Conservation (phyloP, 1,140 invertebrate species). For the Tetramorium simillimum region DNA sequence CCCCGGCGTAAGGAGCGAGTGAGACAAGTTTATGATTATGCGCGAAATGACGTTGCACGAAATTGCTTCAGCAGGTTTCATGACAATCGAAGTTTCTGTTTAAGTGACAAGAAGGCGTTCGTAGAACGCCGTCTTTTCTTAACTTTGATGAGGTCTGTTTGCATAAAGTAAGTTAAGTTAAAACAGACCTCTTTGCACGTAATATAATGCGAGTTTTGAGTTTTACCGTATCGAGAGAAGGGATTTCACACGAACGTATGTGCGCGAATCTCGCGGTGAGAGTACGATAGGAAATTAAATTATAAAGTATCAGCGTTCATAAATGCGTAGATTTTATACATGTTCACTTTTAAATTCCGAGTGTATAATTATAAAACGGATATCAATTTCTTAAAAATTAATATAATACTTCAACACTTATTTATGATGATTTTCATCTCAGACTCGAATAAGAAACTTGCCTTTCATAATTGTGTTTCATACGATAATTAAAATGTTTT, state of each 20-base stretch:
- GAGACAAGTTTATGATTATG: constrained; percentile 13
- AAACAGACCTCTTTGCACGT: background rate
- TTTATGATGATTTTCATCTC: background rate
- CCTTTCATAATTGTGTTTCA: background rate
- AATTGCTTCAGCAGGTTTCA: background rate
- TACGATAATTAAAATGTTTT: background rate
- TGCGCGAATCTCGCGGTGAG: background rate
- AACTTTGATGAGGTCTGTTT: background rate
- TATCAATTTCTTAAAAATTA: background rate
- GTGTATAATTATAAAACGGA: background rate
- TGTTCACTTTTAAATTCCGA: background rate
- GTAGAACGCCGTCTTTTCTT: background rate
- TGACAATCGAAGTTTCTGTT: background rate
- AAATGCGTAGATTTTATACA: background rate
- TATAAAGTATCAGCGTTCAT: background rate
- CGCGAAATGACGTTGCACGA: background rate
- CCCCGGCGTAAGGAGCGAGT: background rate
- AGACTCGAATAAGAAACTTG: background rate
- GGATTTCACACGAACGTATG: background rate
- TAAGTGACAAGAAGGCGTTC: background rate
- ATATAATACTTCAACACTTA: background rate
- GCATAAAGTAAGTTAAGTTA: background rate
- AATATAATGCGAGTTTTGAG: background rate
- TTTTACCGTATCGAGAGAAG: background rate
- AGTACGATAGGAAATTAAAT: background rate